Evolutionary conservation across 2,888 invertebrate species (phyloP), one percentile per base, ranked within the genome.

Genomic region (Chrysodeixis includens): DNA sequence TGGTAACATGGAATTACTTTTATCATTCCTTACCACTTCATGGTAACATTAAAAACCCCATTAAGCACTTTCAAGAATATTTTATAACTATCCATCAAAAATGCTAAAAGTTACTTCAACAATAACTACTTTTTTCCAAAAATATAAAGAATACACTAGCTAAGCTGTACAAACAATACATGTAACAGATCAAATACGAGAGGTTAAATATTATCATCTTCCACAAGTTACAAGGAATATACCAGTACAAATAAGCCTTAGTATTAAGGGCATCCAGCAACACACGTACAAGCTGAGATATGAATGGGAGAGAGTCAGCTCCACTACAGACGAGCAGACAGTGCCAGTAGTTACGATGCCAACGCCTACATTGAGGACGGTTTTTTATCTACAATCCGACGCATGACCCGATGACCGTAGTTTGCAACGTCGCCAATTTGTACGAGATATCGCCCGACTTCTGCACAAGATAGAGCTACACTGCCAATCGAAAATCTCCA

Each of bases 381-480:
- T 81, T 87, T 88, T 90, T 88, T 90, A 88, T 90, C 88, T 76
- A 71, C 71, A 74, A 65, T 72, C 67, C 79, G 82, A 74, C 84
- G 81, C 75, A 70, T 88, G 90, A 89, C 89, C 89, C 79, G 78
- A 64, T 87, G 90, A 89, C 90, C 88, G 84, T 80, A 75, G 84
- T 82, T 85, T 86, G 89, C 89, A 87, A 78, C 85, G 85, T 88
- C 85, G 88, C 88, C 86, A 88, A 90, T 88, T 89, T 88, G 89
- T 90, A 83, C 71, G 78, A 83, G 88, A 87, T 89, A 89, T 83
- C 83, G 56, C 26, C 56, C 54, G 54, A 78, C 72, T 79, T 74
- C 74, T 71, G 68, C 71, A 69, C 70, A 72, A 75, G 86, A 87
- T 81, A 78, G 79, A 54, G 54, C 66, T 61, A 16, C 20, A 14